A percentile compares a stretch with the other conserved stretches of the same genome.
These are phyloP conservation scores for Yponomeuta cagnagella DNA, from an alignment of 2,888 invertebrate species.

Conservation along the genomic window DNA sequence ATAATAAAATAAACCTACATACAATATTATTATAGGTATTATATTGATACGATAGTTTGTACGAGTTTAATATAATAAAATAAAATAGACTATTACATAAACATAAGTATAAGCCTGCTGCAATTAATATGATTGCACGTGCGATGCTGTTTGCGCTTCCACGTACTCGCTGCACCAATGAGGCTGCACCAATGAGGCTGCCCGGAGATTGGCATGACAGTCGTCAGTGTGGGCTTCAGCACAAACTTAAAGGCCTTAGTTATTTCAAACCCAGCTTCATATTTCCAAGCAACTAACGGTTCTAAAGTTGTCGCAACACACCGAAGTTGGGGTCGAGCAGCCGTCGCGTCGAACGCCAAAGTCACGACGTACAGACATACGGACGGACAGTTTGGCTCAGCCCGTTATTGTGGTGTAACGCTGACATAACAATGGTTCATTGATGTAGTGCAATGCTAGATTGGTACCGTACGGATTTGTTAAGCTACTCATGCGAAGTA, in stretches of 20 bases:
- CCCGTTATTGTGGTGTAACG: not conserved
- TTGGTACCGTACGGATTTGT: not conserved
- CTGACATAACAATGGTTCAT: constrained; percentile 1
- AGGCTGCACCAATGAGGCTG: no score
- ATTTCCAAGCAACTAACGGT: not conserved
- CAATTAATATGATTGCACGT: no score
- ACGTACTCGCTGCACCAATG: no score
- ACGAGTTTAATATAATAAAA: no score
- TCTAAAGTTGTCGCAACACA: not conserved
- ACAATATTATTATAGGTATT: no score
- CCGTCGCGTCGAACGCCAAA: not conserved
- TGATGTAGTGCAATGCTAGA: not conserved
- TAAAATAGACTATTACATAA: no score
- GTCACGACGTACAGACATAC: not conserved
- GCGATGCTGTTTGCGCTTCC: no score
- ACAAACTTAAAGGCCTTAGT: not conserved
- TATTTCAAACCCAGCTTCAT: not conserved
- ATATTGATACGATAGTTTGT: no score
- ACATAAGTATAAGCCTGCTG: no score
- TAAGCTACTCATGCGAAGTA: not conserved
- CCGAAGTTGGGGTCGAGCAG: not conserved
- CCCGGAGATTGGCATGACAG: no score
- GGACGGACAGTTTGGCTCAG: not conserved
- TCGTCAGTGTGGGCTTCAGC: not conserved
- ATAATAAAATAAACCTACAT: no score